Evolutionary conservation across 2,888 invertebrate genomes (phyloP), one percentile per base, ranked within the genome.

Genomic region (Steromphala cineraria): DNA sequence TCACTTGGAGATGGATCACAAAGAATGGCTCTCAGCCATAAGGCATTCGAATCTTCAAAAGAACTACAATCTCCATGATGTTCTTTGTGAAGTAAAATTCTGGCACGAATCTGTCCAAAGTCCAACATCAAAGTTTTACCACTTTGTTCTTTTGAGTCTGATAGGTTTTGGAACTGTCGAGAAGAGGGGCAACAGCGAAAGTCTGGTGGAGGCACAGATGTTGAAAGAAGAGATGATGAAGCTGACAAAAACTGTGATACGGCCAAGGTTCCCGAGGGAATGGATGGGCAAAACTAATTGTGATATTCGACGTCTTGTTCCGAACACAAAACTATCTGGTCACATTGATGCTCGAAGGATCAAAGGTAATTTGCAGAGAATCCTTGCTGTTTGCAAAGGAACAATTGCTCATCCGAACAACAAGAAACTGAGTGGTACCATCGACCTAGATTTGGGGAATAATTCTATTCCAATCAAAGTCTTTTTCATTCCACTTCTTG

Each of bases 1-100:
- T 71, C 85, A 83, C 15, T 67, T 88, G 2, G 88, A 88, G 31
- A 75, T 81, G 52, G 87, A 87, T 77, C 87, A 84, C 74, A 84
- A 81, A 24, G 88, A 88, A 71, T 88, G 88, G 88, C 81, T 88
- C 3, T 67, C 82, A 76, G 88, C 87, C 2, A 87, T 88, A 28
- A 67, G 88, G 19, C 82, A 85, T 36, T 81, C 81, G 0, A 15
- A 71, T 1, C 85, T 85, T 53, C 40, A 28, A 53, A 76, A 79
- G 53, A 79, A 75, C 0, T 88, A 87, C 74, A 53, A 17, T 5
- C 28, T 85, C 15, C 87, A 85, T 62, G 83, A 86, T n/a, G 88
- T 88, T 15, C 78, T 87, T 15, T 28, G 46, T 17, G 80, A 79
- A 53, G 83, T 88, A 10, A 82, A 85, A 40, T 77, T 78, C 5